phyloP scores from a whole-genome alignment of 2,888 invertebrate genomes.

The Ennomos erosarius region DNA sequence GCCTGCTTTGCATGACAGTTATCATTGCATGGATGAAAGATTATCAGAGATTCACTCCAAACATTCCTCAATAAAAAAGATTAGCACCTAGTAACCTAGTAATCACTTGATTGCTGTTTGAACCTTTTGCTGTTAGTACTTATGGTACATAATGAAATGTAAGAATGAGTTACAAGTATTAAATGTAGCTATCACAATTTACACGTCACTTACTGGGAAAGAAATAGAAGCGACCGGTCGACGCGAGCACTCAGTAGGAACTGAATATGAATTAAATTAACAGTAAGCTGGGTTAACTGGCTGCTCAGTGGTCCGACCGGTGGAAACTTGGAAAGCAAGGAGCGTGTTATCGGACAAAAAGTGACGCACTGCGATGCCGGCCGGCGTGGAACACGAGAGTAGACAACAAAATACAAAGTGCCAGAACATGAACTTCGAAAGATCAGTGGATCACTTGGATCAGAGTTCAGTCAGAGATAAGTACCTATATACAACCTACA shows the following conservation, averaged over 20 bases:
- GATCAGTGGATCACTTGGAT: too few relatives aligned
- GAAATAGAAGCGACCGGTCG: slow-evolving; percentile 48
- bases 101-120: not conserved
- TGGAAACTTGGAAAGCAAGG: slow-evolving; percentile 25
- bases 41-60: slow-evolving; percentile 3
- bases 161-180: not conserved
- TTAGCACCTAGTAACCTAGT: not conserved
- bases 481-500: too few relatives aligned
- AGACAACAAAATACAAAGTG: too few relatives aligned
- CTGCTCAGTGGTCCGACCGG: slow-evolving; percentile 5
- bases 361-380: slow-evolving; percentile 27
- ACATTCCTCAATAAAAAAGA: not conserved
- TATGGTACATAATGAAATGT: too few relatives aligned
- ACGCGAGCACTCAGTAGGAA: slow-evolving; percentile 58
- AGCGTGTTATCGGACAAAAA: slow-evolving; percentile 36
- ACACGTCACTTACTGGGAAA: slow-evolving; percentile 54
- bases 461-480: too few relatives aligned
- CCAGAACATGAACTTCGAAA: too few relatives aligned
- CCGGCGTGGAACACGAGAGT: slow-evolving; percentile 16
- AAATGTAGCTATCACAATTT: not conserved
- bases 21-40: slow-evolving; percentile 15
- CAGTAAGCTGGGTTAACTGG: too few relatives aligned
- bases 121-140: too few relatives aligned
- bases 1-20: slow-evolving; percentile 1
- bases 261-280: slow-evolving; percentile 42